A percentile compares a stretch with the other conserved stretches of the same genome.
Evolutionary conservation across 2,113 vertebrate genomes (phyloP).

Genomic region (Desmodus rotundus): DNA sequence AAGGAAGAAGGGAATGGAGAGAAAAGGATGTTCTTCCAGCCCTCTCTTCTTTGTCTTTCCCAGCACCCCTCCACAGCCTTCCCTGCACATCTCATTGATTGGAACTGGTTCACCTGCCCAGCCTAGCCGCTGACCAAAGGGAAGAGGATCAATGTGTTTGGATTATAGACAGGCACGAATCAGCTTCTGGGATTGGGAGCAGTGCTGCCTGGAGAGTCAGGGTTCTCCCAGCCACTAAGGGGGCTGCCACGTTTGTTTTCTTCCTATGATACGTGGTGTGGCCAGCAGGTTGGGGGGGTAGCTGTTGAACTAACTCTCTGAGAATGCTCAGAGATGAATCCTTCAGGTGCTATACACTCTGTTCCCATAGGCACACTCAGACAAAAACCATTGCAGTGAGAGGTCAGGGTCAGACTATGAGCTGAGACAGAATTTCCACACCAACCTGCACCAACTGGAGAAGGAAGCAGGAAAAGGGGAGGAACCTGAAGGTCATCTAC

Average conservation of each 20-base stretch:
- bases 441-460: neutral
- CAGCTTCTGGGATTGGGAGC: neutral
- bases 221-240: neutral
- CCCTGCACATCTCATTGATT: neutral
- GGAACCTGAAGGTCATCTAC: neutral
- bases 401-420: neutral
- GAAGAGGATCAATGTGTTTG: neutral
- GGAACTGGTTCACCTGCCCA: neutral
- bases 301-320: neutral
- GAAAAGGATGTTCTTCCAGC: neutral
- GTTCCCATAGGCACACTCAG: neutral
- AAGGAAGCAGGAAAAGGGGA: neutral
- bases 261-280: too few species aligned
- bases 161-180: neutral
- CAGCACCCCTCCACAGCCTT: neutral
- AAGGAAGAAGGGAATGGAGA: neutral
- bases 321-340: neutral
- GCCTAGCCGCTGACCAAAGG: neutral
- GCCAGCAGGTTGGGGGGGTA: neutral
- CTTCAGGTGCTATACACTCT: neutral
- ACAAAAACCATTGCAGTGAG: neutral
- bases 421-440: neutral
- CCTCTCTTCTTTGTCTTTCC: neutral
- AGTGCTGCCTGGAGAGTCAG: neutral
- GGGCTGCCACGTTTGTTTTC: neutral